Evolutionary conservation across 2,888 invertebrate species (phyloP).

Genomic region (Polydrusus pterygomalis): DNA sequence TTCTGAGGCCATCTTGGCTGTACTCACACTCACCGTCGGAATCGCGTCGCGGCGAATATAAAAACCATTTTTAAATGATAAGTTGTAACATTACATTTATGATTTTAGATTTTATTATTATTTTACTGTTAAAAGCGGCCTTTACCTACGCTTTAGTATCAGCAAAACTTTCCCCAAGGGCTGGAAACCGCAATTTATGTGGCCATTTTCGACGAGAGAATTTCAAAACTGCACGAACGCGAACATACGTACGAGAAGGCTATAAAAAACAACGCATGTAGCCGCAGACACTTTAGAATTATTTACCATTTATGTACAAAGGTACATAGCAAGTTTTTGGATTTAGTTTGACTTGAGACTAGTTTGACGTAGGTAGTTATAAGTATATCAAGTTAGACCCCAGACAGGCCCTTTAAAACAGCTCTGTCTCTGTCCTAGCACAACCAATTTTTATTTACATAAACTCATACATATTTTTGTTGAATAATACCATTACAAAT

Average conservation of each 20-base stretch:
- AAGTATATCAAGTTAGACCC: too few species aligned
- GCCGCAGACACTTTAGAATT: constrained; percentile 24
- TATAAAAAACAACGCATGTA: constrained; percentile 37
- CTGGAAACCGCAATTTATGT: constrained; percentile 51
- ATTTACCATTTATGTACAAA: constrained; percentile 9
- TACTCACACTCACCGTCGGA: too few species aligned
- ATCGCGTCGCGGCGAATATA: too few species aligned
- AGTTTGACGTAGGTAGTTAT: neutral
- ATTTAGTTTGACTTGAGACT: neutral
- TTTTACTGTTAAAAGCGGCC: neutral
- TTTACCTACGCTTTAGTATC: constrained; percentile 33
- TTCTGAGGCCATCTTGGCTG: too few species aligned
- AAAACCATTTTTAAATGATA: too few species aligned
- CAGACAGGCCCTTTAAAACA: too few species aligned
- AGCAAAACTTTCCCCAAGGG: constrained; percentile 49
- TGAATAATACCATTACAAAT: too few species aligned
- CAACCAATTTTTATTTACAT: too few species aligned
- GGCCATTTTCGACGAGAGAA: constrained; percentile 41
- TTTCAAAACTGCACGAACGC: constrained; percentile 50
- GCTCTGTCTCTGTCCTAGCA: too few species aligned
- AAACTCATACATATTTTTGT: too few species aligned
- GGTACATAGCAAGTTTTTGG: constrained; percentile 17
- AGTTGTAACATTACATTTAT: too few species aligned
- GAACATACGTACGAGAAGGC: constrained; percentile 29
- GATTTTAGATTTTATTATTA: neutral